phyloP scores from a whole-genome alignment of 2,113 vertebrate genomes.

The Ammodytes marinus region DNA sequence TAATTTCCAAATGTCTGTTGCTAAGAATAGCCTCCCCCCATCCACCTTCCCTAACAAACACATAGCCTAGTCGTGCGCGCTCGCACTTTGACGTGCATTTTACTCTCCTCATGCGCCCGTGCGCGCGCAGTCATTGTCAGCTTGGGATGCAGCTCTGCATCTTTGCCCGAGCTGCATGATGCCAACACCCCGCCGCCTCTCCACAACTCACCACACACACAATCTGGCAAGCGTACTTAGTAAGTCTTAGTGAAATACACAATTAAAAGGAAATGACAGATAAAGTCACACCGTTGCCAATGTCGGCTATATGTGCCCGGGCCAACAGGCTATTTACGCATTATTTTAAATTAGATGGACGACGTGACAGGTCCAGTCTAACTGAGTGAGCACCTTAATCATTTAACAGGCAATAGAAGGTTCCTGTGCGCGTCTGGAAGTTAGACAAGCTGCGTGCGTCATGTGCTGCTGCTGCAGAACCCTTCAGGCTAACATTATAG shows the following conservation, averaged over 20 bases:
- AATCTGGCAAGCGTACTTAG: slow-evolving; percentile 14
- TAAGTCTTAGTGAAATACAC: slow-evolving; percentile 21
- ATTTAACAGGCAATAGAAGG: slow-evolving; percentile 37
- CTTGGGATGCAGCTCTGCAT: slow-evolving; percentile 68
- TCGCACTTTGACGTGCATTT: slow-evolving; percentile 45
- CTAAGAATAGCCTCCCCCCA: slow-evolving; percentile 80
- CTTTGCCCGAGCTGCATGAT: slow-evolving; percentile 56
- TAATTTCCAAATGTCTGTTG: slow-evolving; percentile 85
- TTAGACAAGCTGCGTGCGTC: slow-evolving; percentile 79
- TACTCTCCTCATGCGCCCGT: slow-evolving; percentile 36
- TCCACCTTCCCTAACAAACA: slow-evolving; percentile 68
- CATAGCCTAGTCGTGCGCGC: slow-evolving; percentile 38
- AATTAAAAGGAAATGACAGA: not conserved
- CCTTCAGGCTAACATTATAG: slow-evolving; percentile 73
- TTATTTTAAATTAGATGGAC: not conserved
- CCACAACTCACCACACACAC: not conserved
- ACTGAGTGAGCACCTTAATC: slow-evolving; percentile 26
- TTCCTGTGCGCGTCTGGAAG: slow-evolving; percentile 63
- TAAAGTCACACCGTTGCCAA: not conserved
- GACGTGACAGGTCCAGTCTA: slow-evolving; percentile 3
- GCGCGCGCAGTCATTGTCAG: slow-evolving; percentile 69
- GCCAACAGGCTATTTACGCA: slow-evolving; percentile 33
- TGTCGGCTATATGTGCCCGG: not conserved
- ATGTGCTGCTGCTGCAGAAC: slow-evolving; percentile 81
- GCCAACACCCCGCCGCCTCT: slow-evolving; percentile 19